Conservation (phyloP, 2,113 vertebrate species). For the Rousettus leschenaultii region DNA sequence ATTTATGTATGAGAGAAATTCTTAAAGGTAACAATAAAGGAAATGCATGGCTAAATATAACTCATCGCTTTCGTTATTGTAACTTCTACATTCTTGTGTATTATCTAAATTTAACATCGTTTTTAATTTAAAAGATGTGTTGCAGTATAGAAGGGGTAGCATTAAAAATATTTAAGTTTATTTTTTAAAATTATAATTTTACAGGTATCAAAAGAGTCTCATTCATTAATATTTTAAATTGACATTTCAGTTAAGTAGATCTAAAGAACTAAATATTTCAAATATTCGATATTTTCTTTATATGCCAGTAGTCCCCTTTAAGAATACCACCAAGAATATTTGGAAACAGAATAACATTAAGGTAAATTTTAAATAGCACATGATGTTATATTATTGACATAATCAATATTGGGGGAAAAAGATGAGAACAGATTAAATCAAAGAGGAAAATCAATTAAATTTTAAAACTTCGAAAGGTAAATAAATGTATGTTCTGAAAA, state of each 20-base stretch:
- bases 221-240: not conserved
- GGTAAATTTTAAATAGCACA: not conserved
- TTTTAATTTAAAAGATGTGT: not conserved
- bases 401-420: not conserved
- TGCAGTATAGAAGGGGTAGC: not conserved
- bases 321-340: not conserved
- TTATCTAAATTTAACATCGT: not conserved
- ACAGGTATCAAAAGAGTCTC: not conserved
- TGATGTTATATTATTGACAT: not conserved
- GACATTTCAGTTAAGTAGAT: not conserved
- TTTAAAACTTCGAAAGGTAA: not conserved
- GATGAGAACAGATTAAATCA: not conserved
- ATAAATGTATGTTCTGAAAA: not conserved
- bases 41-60: not conserved
- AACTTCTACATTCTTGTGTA: not conserved
- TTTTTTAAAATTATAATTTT: not conserved
- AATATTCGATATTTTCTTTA: not conserved
- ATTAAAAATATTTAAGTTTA: not conserved
- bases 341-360: constrained; percentile 13
- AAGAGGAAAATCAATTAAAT: not conserved
- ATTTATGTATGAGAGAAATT: not conserved
- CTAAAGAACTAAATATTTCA: constrained; percentile 9
- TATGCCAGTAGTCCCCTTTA: not conserved
- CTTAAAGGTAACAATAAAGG: not conserved
- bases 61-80: constrained; percentile 7